Evolutionary conservation across 2,113 vertebrate species (phyloP).

Genomic region (Dunckerocampus dactyliophorus): DNA sequence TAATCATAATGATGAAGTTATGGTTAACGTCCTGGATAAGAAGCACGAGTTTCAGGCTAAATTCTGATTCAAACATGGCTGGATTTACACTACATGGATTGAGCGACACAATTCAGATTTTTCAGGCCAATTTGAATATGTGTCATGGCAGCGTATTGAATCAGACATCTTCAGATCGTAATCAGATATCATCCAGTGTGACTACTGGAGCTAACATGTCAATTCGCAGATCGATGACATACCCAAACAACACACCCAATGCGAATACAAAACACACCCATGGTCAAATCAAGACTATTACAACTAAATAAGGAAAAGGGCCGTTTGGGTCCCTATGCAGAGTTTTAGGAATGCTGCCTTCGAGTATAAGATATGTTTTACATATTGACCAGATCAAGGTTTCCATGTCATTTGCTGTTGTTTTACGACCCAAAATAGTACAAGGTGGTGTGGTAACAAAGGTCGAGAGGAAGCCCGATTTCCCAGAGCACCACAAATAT

Average conservation of each 20-base stretch:
- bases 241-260: too few species aligned
- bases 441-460: not conserved
- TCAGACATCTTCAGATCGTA: not conserved
- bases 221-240: too few species aligned
- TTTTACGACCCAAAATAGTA: not conserved
- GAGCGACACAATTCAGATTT: not conserved
- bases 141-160: not conserved
- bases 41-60: not conserved
- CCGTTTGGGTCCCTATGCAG: too few species aligned
- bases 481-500: too few species aligned
- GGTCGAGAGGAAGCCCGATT: not conserved
- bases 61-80: too few species aligned
- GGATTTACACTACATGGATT: too few species aligned
- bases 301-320: too few species aligned
- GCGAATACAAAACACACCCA: too few species aligned
- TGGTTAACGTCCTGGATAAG: not conserved
- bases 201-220: too few species aligned
- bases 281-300: too few species aligned
- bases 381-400: slow-evolving; percentile 12
- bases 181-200: too few species aligned
- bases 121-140: not conserved
- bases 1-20: not conserved
- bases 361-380: slow-evolving; percentile 1
- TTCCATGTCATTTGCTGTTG: not conserved
- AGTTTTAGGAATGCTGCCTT: slow-evolving; percentile 2